Base-by-base conservation (phyloP, 2,113 vertebrate genomes). In the Stegostoma tigrinum region DNA sequence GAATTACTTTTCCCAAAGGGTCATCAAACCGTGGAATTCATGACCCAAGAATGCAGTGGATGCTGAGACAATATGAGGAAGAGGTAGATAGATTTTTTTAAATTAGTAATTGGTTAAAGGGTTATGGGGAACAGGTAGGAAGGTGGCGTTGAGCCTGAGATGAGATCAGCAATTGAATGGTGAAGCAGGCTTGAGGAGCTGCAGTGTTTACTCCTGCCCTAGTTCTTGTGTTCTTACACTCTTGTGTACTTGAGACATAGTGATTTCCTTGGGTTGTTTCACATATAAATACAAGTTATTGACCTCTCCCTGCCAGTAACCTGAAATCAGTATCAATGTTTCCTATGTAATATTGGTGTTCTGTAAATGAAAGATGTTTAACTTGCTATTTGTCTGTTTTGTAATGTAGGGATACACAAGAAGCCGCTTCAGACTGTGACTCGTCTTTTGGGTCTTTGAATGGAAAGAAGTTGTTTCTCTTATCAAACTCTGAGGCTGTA, bases 351-450 rank as follows among this genome's bases (percentile, higher is more conserved):
- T 91, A 64, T 34, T 3, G 64, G 27, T n/a, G 17, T 38, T 23
- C 27, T 90, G 87, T 12, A 34, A 90, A 38, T 38, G 38, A 66
- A 21, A 23, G 67, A 93, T 23, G 66, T n/a, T 93, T 66, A 91
- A 75, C 68, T 94, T 95, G 94, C 68, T 45, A 15, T 48, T 70
- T 94, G 21, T 42, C 96, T 96, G 48, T 96, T 95, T 96, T 66
- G 34, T 96, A 78, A 96, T 90, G 75, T 96, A 98, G 99, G 98
- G 99, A 99, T 96, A 96, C 97, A 95, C 98, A 98, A 96, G 99
- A 99, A 96, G 97, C 98, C 80, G 96, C 97, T 97, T 98, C 98
- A 10, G 99, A 99, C 97, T 98, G 98, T 96, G 99, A 99, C 97
- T 99, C 94, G 27, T 95, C 99, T 96, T 97, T 99, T 96, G 98